Evolutionary conservation across 2,113 vertebrate genomes (phyloP), one percentile per base, ranked within the genome.

Genomic region (Scophthalmus maximus): DNA sequence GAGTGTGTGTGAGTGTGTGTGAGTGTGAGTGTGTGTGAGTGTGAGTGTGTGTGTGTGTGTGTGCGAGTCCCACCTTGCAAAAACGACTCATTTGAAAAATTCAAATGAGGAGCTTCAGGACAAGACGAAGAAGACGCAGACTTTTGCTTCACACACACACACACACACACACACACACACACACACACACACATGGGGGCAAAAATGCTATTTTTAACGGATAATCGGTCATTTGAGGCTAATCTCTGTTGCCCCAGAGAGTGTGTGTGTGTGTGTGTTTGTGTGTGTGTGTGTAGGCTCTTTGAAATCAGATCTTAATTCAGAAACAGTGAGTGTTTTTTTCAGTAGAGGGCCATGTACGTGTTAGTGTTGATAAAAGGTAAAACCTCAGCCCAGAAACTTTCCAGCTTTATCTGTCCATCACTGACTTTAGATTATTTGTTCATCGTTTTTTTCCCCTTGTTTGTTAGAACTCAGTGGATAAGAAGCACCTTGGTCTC

Each of bases 31-130:
- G n/a, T n/a, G n/a, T n/a, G n/a, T n/a, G n/a, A n/a, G n/a, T n/a
- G n/a, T n/a, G n/a, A n/a, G n/a, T 76, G 78, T 86, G 73, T 73
- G 32, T 57, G 29, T 46, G 29, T 11, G 50, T 32, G 73, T 53
- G 69, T 11, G 50, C 27, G 78, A 82, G 71, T 73, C 62, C 64
- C 38, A 76, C 73, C 85, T 78, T 46, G 53, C 44, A 71, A 51
- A 73, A 70, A 81, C 78, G n/a, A n/a, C 65, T 78, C 73, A 81
- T 87, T 75, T 61, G 49, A 76, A 75, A 61, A 74, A 82, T 78
- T 80, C 67, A 73, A 70, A 83, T 70, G 1, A 76, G 64, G 30
- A 2, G 65, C 78, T 74, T 68, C 14, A 10, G 46, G 46, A 23
- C 46, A 20, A 49, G 8, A 49, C 4, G 22, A 1, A 49, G n/a